Evolutionary conservation across 2,797 vertebrate genomes (phyloP), one percentile per base, ranked within the genome.

Genomic region (Myotis pilosus): DNA sequence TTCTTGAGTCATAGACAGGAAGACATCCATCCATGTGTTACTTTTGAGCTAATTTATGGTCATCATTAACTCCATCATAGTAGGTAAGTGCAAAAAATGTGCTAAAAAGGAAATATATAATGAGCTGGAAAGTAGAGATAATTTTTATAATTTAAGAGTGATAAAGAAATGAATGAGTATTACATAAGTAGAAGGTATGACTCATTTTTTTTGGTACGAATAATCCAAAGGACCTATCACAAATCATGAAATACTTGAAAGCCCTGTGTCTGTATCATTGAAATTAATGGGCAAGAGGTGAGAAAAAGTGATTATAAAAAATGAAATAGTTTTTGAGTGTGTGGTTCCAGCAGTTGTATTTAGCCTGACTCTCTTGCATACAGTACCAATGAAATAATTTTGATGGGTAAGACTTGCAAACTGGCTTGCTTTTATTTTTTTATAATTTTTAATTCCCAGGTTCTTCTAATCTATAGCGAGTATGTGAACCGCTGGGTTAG

Each of bases 161-260:
- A 72, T 89, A 57, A 86, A 71, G 36, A 90, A 91, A 57, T 38
- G 16, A 44, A 83, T 92, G 22, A 82, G 5, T 44, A 81, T 57
- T 89, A 10, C 6, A 23, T 28, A 83, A 86, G 30, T 72, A 4
- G n/a, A 33, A 13, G 19, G 12, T 23, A n/a, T 94, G 60, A 92
- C 47, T 96, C 60, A 94, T 91, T 89, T 90, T 80, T 80, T 89
- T 81, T 84, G 74, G 10, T 44, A 78, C 91, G 25, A 91, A 78
- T 68, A 87, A 82, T 87, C 62, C 68, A n/a, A 88, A 79, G 30
- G 55, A 81, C 7, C 9, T 64, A 69, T 75, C n/a, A 64, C 25
- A 87, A 53, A 44, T 95, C 38, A 51, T 30, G n/a, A 91, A 69
- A 47, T 22, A 57, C 3, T 33, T 23, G 25, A 69, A 90, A 53